Conservation (phyloP, 2,113 vertebrate genomes). For the Ictidomys tridecemlineatus region DNA sequence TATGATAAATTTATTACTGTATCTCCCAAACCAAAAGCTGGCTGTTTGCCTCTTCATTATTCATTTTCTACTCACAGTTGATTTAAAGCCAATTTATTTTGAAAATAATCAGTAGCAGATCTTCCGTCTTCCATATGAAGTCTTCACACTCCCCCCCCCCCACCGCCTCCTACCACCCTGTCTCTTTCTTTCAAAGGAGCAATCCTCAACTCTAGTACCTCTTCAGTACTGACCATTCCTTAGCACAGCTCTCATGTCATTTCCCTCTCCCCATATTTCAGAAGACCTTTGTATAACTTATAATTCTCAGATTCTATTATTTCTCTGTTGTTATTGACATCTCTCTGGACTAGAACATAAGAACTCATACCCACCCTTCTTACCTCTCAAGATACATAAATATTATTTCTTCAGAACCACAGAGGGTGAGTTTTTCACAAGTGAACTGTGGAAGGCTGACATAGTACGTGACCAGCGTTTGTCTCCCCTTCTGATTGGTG, state of each 20-base stretch:
- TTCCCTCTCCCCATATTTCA: not conserved
- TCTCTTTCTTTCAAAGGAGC: not conserved
- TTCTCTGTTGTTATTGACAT: not conserved
- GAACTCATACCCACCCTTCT: not conserved
- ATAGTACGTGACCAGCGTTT: too few relatives aligned
- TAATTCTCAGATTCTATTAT: not conserved
- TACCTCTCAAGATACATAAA: not conserved
- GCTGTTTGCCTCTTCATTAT: slow-evolving; percentile 30
- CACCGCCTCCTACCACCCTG: fast-evolving
- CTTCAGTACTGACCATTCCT: not conserved
- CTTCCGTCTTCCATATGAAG: not conserved
- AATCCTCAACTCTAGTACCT: not conserved
- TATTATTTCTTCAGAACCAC: not conserved
- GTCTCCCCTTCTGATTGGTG: too few relatives aligned
- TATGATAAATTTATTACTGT: slow-evolving; percentile 54
- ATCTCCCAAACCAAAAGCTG: slow-evolving; percentile 34
- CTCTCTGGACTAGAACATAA: not conserved
- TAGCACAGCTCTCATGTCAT: not conserved
- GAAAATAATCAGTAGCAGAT: slow-evolving; percentile 18
- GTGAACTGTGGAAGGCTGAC: not conserved
- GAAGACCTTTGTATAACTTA: not conserved
- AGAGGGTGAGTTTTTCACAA: not conserved
- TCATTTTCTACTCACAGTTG: slow-evolving; percentile 6
- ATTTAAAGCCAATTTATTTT: slow-evolving; percentile 50
- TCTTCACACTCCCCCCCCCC: not conserved